Conservation (phyloP, 1,140 invertebrate genomes). For the Chrysomallon squamiferum region DNA sequence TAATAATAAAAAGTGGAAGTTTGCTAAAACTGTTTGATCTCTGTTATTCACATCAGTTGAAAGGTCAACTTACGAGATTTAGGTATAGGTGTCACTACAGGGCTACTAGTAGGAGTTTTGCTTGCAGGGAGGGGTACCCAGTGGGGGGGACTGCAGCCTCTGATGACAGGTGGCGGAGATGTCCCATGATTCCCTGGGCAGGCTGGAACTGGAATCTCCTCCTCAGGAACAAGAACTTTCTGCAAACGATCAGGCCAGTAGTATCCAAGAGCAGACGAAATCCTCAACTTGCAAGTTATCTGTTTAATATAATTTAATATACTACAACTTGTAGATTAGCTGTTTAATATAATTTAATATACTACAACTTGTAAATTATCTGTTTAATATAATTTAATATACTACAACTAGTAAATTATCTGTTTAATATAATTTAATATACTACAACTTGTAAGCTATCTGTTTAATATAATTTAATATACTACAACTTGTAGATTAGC, state of each 20-base stretch:
- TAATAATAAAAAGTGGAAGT: no score
- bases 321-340: background rate
- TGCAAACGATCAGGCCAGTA: constrained; percentile 8
- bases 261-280: background rate
- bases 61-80: background rate
- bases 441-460: background rate
- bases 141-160: constrained; percentile 4
- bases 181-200: background rate
- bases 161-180: background rate
- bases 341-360: no score
- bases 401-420: background rate
- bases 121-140: background rate
- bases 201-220: constrained; percentile 8
- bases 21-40: no score
- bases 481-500: no score
- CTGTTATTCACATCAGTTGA: no score
- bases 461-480: no score
- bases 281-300: constrained; percentile 4
- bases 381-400: background rate
- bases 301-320: background rate
- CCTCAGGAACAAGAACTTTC: background rate
- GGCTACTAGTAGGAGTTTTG: no score
- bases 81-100: no score
- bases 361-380: background rate
- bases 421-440: background rate